These are phyloP conservation scores for Diadumene lineata DNA, from an alignment of 92 coral and sea anemone species.

Conservation along the genomic window DNA sequence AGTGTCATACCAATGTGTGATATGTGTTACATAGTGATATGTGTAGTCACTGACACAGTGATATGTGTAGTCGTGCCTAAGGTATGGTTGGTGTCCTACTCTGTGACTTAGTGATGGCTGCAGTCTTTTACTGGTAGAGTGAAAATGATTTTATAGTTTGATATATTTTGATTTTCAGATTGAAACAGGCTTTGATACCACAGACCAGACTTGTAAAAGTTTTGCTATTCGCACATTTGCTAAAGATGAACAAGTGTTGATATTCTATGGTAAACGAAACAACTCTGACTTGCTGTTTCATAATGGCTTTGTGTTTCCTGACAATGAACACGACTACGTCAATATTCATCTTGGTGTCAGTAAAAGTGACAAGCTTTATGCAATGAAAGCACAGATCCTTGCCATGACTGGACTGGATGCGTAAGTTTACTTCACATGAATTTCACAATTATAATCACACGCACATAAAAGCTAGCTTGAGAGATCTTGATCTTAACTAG, in stretches of 20 bases:
- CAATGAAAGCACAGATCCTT: slow-evolving; percentile 76
- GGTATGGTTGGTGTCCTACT: too few relatives aligned
- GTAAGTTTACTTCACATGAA: slow-evolving; percentile 53
- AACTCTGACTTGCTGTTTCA: slow-evolving; percentile 89
- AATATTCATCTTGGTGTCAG: slow-evolving; percentile 88
- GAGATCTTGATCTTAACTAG: too few relatives aligned
- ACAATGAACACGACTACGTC: slow-evolving; percentile 72
- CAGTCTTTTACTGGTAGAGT: too few relatives aligned
- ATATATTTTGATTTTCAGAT: too few relatives aligned
- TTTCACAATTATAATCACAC: too few relatives aligned
- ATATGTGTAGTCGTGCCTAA: too few relatives aligned
- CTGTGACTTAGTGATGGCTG: too few relatives aligned
- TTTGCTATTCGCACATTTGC: slow-evolving; percentile 65
- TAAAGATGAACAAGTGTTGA: slow-evolving; percentile 89
- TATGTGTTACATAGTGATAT: too few relatives aligned
- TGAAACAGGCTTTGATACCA: slow-evolving; percentile 85
- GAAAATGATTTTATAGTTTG: too few relatives aligned
- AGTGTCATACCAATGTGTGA: too few relatives aligned
- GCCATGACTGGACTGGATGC: slow-evolving; percentile 62
- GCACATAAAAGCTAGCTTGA: too few relatives aligned
- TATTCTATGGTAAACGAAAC: slow-evolving; percentile 92
- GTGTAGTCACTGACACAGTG: too few relatives aligned
- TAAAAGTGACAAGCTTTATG: slow-evolving; percentile 81
- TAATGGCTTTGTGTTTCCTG: slow-evolving; percentile 88
- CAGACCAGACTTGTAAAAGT: slow-evolving; percentile 71